These are phyloP conservation scores for Pluvialis apricaria DNA, from an alignment of 2,113 vertebrate species.

Conservation along the genomic window DNA sequence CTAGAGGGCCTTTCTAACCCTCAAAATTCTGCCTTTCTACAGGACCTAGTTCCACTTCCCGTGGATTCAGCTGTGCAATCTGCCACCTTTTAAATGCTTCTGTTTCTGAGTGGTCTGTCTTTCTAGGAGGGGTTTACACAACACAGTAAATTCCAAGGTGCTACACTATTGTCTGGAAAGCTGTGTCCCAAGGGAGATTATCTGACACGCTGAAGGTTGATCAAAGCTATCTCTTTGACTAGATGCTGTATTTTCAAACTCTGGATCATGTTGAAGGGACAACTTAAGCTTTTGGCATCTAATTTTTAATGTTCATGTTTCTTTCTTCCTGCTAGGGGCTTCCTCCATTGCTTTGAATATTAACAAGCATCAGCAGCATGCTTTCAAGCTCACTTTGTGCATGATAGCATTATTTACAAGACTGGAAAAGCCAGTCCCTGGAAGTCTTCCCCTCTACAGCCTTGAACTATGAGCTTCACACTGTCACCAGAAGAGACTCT, in stretches of 20 bases:
- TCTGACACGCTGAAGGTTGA: not conserved
- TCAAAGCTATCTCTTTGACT: not conserved
- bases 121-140: not conserved
- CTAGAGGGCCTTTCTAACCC: not conserved
- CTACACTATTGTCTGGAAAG: not conserved
- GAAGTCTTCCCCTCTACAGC: not conserved
- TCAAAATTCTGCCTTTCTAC: not conserved
- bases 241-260: not conserved
- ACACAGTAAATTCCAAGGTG: not conserved
- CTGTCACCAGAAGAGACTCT: not conserved
- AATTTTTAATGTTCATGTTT: not conserved
- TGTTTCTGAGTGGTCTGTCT: not conserved
- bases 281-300: not conserved
- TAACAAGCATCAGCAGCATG: not conserved
- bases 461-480: not conserved
- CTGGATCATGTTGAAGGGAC: not conserved
- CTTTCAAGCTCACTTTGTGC: not conserved
- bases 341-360: not conserved
- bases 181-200: not conserved
- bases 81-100: not conserved
- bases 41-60: not conserved
- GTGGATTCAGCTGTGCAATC: not conserved
- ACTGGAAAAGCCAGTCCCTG: not conserved
- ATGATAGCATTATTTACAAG: not conserved
- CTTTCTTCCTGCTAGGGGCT: not conserved